Base-by-base conservation (phyloP, 2,888 invertebrate species). In the Himalopsyche japonica region DNA sequence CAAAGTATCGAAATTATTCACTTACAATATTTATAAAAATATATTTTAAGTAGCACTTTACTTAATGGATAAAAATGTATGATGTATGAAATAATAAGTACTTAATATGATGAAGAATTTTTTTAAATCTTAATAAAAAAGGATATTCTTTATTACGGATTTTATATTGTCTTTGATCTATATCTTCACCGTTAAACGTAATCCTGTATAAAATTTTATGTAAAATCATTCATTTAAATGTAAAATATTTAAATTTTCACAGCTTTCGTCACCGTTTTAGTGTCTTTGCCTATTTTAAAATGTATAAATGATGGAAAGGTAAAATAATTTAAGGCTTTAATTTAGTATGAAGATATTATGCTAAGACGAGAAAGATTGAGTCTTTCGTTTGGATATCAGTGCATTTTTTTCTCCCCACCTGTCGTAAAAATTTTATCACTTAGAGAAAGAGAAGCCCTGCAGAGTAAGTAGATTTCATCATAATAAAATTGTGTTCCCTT, bases 361-460 rank as follows among this genome's bases (percentile, higher is more conserved):
- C 57, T 20, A 57, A 57, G 57, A 20, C 15, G 57, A 24, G 20
- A 57, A 57, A 57, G 57, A 57, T 57, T 18, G 6, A 20, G 57
- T 57, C 57, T 57, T 20, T 57, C 57, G 24, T 57, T 57, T 57
- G 57, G 15, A 57, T 57, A 57, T 57, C 57, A 57, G 57, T 57
- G 57, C 57, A 57, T 57, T 57, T 57, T n/a, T 57, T 57, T 57
- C 37, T 48, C 79, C 48, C 48, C 48, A n/a, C 30, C 48, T 47
- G 49, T 48, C 79, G 79, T 79, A 79, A 79, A 79, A 79, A 48
- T 32, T 81, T 81, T 81, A 81, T 81, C 57, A 34, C 81, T 30
- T 37, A 32, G 32, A 49, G 3, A 43, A 24, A 64, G 57, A n/a
- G n/a, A 34, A 30, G 5, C 37, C 37, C 37, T 37, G 70, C 2